A percentile compares a stretch with the other conserved stretches of the same genome.
Conservation (phyloP, 1,140 invertebrate genomes). For the Contarinia nasturtii region DNA sequence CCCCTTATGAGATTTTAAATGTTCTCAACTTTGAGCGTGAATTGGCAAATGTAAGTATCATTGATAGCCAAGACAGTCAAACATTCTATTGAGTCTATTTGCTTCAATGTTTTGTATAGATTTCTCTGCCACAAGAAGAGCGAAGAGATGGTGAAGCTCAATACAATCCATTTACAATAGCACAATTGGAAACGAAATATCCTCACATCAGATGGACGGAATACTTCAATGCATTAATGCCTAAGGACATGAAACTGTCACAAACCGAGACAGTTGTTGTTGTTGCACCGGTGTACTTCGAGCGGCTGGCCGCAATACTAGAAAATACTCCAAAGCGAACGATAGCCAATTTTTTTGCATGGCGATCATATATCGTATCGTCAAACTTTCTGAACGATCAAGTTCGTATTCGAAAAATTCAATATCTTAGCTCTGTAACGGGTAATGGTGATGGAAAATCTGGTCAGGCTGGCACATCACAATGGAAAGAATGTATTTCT, state of each 20-base stretch:
- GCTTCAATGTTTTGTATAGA: slow-evolving; percentile 37
- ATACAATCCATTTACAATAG: slow-evolving; percentile 77
- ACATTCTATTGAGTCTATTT: slow-evolving; percentile 27
- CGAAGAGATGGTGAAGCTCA: slow-evolving; percentile 73
- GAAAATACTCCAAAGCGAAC: slow-evolving; percentile 27
- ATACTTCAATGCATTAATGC: slow-evolving; percentile 61
- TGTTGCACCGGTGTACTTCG: slow-evolving; percentile 56
- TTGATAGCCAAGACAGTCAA: slow-evolving; percentile 9
- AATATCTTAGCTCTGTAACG: slow-evolving; percentile 50
- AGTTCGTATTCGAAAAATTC: slow-evolving; percentile 46
- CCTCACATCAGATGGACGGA: slow-evolving; percentile 32
- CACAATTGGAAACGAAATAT: slow-evolving; percentile 50
- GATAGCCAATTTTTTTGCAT: slow-evolving; percentile 63
- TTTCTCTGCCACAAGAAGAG: slow-evolving; percentile 75
- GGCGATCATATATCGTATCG: slow-evolving; percentile 52
- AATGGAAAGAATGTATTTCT: slow-evolving; percentile 72
- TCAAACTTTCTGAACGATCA: slow-evolving; percentile 55
- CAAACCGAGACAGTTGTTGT: slow-evolving; percentile 60
- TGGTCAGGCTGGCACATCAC: slow-evolving; percentile 42
- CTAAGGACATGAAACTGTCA: slow-evolving; percentile 33
- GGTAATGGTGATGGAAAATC: slow-evolving; percentile 42
- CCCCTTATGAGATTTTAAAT: slow-evolving; percentile 53
- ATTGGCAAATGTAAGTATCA: slow-evolving; percentile 66
- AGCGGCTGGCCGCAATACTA: slow-evolving; percentile 38
- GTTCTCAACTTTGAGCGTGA: slow-evolving; percentile 88